These are phyloP conservation scores for Drosophila trichaetosa DNA, from an alignment of 2,888 invertebrate genomes.

Conservation along the genomic window DNA sequence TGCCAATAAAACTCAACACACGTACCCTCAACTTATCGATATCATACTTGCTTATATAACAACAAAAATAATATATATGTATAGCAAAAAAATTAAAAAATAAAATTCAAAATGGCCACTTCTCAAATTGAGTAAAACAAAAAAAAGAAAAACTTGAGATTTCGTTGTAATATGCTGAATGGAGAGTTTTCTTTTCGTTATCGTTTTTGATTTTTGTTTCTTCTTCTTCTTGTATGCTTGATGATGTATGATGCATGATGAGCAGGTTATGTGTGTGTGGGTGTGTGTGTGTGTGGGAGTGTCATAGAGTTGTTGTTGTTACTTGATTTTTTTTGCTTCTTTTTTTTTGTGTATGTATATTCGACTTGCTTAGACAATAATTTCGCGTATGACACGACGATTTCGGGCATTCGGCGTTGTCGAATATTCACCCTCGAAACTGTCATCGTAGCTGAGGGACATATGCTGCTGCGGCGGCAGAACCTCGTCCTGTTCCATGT, in stretches of 20 bases:
- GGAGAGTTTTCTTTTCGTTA: constrained; percentile 6
- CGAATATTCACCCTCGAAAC: constrained; percentile 96
- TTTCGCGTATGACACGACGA: constrained; percentile 96
- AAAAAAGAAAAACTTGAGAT: constrained; percentile 57
- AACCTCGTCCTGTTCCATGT: constrained; percentile 90
- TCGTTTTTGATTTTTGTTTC: neutral
- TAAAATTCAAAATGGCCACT: constrained; percentile 70
- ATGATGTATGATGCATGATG: constrained; percentile 30
- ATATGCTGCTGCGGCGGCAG: constrained; percentile 91
- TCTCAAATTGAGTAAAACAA: constrained; percentile 62
- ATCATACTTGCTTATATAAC: constrained; percentile 54
- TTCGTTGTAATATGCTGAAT: constrained; percentile 43
- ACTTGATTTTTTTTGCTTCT: constrained; percentile 6
- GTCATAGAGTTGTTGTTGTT: constrained; percentile 15
- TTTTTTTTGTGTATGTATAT: constrained; percentile 22
- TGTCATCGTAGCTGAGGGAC: constrained; percentile 96
- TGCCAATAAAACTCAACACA: constrained; percentile 78
- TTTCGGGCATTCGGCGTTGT: constrained; percentile 97
- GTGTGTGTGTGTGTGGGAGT: constrained; percentile 12
- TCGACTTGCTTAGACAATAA: constrained; percentile 89
- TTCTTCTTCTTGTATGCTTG: constrained; percentile 4
- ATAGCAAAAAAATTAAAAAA: constrained; percentile 28
- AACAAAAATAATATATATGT: constrained; percentile 43
- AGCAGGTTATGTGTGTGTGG: constrained; percentile 15
- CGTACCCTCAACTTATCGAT: constrained; percentile 59